phyloP scores from a whole-genome alignment of 2,797 vertebrate species.

The Enteromius trimaculatus region DNA sequence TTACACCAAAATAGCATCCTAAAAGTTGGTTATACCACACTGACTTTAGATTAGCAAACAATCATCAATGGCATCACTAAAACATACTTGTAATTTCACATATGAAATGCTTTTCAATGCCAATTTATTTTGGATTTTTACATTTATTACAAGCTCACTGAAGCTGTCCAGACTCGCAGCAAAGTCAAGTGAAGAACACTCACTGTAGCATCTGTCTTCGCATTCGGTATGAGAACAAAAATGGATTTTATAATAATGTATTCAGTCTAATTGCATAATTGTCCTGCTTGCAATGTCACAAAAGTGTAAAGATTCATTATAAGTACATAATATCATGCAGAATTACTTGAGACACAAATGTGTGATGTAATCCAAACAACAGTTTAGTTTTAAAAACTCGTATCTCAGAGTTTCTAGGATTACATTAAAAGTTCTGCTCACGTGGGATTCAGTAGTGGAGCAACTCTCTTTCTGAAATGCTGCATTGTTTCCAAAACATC shows the following conservation, averaged over 20 bases:
- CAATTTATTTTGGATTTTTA: neutral
- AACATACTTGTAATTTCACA: neutral
- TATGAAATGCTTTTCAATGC: neutral
- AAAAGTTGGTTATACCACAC: neutral
- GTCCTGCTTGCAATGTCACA: neutral
- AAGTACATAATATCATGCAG: conserved; percentile 10
- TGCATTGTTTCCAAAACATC: conserved; percentile 45
- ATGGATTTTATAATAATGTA: conserved; percentile 26
- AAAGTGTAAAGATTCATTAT: conserved; percentile 17
- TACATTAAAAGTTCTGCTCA: neutral
- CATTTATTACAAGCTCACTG: neutral
- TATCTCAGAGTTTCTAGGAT: conserved; percentile 17
- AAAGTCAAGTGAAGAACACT: neutral
- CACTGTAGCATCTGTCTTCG: neutral
- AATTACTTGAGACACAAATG: neutral
- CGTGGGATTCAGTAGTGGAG: neutral
- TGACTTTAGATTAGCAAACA: neutral
- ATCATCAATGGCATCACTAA: neutral
- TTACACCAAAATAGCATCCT: neutral
- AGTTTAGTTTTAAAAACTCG: conserved; percentile 13
- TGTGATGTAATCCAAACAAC: conserved; percentile 24
- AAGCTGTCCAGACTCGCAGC: neutral
- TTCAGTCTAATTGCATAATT: conserved; percentile 24
- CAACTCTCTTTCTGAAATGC: neutral
- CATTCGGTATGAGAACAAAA: conserved; percentile 1